These are phyloP conservation scores for Cotesia typhae DNA, from an alignment of 1,140 invertebrate species.

Conservation along the genomic window DNA sequence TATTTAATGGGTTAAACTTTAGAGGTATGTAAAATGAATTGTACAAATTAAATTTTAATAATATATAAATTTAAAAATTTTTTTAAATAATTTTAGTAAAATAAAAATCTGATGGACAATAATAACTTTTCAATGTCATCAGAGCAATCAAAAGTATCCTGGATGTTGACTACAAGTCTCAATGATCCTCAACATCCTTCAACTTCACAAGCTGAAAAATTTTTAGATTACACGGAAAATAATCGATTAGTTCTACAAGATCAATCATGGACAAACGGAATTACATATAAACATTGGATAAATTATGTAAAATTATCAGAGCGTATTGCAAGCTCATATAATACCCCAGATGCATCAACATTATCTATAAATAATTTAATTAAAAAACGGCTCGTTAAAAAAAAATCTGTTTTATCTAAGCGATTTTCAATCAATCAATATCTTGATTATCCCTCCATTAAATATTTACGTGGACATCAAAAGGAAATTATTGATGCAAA, in stretches of 20 bases:
- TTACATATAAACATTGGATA: constrained; percentile 68
- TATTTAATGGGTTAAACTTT: no score
- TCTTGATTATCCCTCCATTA: constrained; percentile 60
- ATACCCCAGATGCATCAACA: constrained; percentile 66
- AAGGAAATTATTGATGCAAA: constrained; percentile 39
- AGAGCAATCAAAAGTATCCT: constrained; percentile 27
- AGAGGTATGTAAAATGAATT: no score
- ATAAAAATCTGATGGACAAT: not conserved
- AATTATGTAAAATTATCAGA: constrained; percentile 72
- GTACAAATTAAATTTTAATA: no score
- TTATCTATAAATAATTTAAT: constrained; percentile 67
- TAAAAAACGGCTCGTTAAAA: constrained; percentile 48
- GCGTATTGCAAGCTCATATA: constrained; percentile 71
- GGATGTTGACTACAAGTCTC: constrained; percentile 39
- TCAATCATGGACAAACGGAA: constrained; percentile 68
- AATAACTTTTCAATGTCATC: constrained; percentile 15
- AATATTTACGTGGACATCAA: constrained; percentile 51
- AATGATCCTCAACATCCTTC: not conserved
- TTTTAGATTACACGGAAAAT: constrained; percentile 19
- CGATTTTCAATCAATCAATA: constrained; percentile 56
- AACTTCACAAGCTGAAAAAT: constrained; percentile 7
- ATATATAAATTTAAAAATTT: not conserved
- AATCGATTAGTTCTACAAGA: constrained; percentile 56
- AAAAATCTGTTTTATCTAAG: constrained; percentile 44
- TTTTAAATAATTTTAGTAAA: not conserved